Percentiles rank a stretch among this genome's conserved stretches.
These are phyloP conservation scores for Limnephilus auricula DNA, from an alignment of 2,888 invertebrate species.

Conservation along the genomic window DNA sequence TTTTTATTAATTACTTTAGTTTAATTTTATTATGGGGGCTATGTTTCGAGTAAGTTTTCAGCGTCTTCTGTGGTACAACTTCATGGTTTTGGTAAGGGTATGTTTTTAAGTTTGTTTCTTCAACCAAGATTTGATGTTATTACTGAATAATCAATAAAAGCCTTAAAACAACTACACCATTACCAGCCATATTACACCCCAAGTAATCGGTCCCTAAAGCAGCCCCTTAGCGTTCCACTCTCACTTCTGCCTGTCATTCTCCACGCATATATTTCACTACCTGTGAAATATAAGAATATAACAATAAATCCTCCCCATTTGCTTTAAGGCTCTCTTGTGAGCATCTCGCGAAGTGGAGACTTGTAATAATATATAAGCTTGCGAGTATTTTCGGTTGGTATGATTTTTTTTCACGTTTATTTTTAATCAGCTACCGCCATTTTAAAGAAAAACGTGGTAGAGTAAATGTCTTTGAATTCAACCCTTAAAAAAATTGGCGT, in stretches of 20 bases:
- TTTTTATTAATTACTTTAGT: too few relatives aligned
- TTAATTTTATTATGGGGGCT: too few relatives aligned
- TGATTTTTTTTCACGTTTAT: too few relatives aligned
- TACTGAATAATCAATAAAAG: not conserved
- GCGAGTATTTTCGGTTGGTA: not conserved
- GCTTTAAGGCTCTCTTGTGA: slow-evolving; percentile 6
- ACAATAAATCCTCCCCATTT: slow-evolving; percentile 20
- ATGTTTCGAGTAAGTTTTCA: too few relatives aligned
- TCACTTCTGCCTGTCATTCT: not conserved
- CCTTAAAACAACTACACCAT: not conserved
- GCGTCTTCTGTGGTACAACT: too few relatives aligned
- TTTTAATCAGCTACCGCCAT: too few relatives aligned
- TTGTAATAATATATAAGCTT: not conserved
- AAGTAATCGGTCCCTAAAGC: not conserved
- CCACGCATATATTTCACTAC: not conserved
- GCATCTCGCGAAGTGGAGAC: not conserved
- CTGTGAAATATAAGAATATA: not conserved
- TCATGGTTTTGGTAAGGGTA: too few relatives aligned
- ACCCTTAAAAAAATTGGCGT: too few relatives aligned
- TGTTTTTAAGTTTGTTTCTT: too few relatives aligned
- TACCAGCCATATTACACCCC: not conserved
- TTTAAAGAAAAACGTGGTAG: too few relatives aligned
- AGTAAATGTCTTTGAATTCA: not conserved
- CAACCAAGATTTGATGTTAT: not conserved
- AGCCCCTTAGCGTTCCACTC: not conserved